Evolutionary conservation across 1,140 invertebrate species (phyloP).

Genomic region (Rhagoletis pomonella): DNA sequence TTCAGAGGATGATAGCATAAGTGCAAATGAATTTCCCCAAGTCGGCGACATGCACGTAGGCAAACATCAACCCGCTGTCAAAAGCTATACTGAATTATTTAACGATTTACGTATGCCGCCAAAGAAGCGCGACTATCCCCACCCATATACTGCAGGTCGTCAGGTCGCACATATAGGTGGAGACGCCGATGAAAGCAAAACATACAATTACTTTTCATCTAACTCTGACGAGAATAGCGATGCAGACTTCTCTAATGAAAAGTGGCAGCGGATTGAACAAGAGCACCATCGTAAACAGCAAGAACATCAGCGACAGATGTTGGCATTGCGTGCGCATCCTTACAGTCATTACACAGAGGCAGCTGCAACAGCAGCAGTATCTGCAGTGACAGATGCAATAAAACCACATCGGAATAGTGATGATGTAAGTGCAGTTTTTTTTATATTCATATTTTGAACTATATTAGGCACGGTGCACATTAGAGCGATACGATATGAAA

Average conservation of each 20-base stretch:
- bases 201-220: constrained; percentile 9
- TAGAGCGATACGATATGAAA: too few relatives aligned
- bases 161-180: neutral
- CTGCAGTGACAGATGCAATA: neutral
- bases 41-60: neutral
- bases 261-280: constrained; percentile 56
- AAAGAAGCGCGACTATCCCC: constrained; percentile 39
- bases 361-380: constrained; percentile 12
- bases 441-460: too few relatives aligned
- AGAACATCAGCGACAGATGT: constrained; percentile 54
- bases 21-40: constrained; percentile 9
- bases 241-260: constrained; percentile 52
- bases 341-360: neutral
- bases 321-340: constrained; percentile 47
- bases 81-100: constrained; percentile 44
- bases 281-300: constrained; percentile 55
- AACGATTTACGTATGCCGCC: constrained; percentile 16
- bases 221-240: constrained; percentile 52
- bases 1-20: neutral
- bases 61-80: neutral
- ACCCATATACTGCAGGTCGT: neutral
- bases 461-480: too few relatives aligned
- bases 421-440: constrained; percentile 53
- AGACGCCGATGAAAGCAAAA: neutral
- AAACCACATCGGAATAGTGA: neutral